Percentiles rank a stretch among this genome's conserved stretches.
phyloP scores from a whole-genome alignment of 2,888 invertebrate genomes.

The Aphodius sticticus region DNA sequence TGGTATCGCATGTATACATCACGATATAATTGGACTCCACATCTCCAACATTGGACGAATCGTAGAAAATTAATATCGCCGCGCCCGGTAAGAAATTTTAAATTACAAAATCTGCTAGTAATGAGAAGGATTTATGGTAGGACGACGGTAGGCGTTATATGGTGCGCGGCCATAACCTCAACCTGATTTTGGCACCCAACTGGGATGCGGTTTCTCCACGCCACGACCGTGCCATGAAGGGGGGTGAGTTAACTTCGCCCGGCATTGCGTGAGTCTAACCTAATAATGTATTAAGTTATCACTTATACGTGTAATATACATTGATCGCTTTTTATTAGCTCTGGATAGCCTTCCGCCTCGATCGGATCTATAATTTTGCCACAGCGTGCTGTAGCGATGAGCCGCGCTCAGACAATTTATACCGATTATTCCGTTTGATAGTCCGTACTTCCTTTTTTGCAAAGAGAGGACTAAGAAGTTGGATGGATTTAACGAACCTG shows the following conservation, averaged over 20 bases:
- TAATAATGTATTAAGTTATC: constrained; percentile 61
- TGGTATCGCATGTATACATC: neutral
- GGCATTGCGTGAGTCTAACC: constrained; percentile 54
- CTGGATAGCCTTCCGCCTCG: neutral
- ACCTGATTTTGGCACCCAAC: neutral
- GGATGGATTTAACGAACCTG: too few relatives aligned
- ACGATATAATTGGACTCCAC: neutral
- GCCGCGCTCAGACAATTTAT: too few relatives aligned
- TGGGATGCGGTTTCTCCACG: neutral
- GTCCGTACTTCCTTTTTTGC: too few relatives aligned
- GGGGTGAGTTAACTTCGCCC: neutral
- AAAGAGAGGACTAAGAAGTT: too few relatives aligned
- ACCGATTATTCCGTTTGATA: too few relatives aligned
- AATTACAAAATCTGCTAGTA: neutral
- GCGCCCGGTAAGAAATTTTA: neutral
- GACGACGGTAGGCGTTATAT: neutral
- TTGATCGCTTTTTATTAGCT: constrained; percentile 43
- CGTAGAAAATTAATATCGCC: neutral
- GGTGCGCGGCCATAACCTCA: neutral
- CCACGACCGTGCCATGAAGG: neutral
- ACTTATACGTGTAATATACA: constrained; percentile 60
- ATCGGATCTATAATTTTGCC: neutral
- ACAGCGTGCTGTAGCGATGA: neutral
- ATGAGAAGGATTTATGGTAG: neutral
- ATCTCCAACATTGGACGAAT: neutral